Percentiles rank a stretch among this genome's conserved stretches.
Conservation (phyloP, 2,797 vertebrate species). For the Clarias platycephalus region DNA sequence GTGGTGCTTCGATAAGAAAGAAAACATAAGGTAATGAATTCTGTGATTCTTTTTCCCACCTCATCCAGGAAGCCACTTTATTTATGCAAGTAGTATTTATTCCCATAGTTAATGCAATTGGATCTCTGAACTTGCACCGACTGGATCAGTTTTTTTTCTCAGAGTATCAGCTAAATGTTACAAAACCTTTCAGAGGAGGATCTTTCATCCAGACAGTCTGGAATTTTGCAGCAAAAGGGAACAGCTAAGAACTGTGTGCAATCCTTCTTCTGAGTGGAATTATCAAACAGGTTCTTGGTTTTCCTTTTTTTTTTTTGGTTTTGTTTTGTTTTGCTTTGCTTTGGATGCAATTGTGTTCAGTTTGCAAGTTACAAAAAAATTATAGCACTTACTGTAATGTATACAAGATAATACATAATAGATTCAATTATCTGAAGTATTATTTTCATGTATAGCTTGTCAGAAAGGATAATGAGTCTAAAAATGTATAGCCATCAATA, state of each 20-base stretch:
- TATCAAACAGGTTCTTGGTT: neutral
- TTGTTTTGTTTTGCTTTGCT: neutral
- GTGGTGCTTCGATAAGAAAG: slow-evolving; percentile 64
- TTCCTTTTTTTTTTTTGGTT: neutral
- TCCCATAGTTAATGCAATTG: slow-evolving; percentile 33
- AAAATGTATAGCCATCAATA: slow-evolving; percentile 43
- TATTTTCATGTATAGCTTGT: slow-evolving; percentile 40
- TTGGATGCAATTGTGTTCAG: slow-evolving; percentile 1
- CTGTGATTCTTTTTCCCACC: slow-evolving; percentile 11
- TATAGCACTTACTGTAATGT: slow-evolving; percentile 30
- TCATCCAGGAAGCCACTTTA: slow-evolving; percentile 18
- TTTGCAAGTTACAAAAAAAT: slow-evolving; percentile 22
- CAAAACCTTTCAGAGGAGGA: slow-evolving; percentile 37
- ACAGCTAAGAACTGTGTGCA: slow-evolving; percentile 38
- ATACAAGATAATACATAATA: slow-evolving; percentile 22
- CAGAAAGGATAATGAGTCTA: slow-evolving; percentile 25
- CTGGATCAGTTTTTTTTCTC: slow-evolving; percentile 31
- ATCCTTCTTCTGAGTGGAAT: slow-evolving; percentile 23
- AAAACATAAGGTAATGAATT: slow-evolving; percentile 33
- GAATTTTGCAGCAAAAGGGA: slow-evolving; percentile 37
- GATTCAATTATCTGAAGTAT: slow-evolving; percentile 33
- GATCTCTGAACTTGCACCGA: slow-evolving; percentile 26
- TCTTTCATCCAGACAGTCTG: slow-evolving; percentile 47
- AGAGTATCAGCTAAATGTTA: slow-evolving; percentile 35
- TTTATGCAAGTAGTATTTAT: slow-evolving; percentile 36